phyloP scores from a whole-genome alignment of 2,888 invertebrate genomes.

The Temnothorax ravouxi region DNA sequence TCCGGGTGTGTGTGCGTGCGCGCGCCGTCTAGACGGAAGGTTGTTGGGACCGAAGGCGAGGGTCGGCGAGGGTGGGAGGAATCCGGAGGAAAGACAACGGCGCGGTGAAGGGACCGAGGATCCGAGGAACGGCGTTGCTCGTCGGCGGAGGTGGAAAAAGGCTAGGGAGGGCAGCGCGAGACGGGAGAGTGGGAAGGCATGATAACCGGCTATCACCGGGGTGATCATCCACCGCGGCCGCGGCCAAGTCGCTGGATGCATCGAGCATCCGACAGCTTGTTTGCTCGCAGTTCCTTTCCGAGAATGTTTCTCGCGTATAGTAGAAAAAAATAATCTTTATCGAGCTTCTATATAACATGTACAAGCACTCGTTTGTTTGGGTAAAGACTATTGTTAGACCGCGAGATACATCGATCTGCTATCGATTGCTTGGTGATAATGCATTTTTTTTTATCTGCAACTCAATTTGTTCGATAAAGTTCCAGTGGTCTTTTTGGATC shows the following conservation, averaged over 20 bases:
- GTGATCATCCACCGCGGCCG: conserved; percentile 39
- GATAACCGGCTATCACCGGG: conserved; percentile 82
- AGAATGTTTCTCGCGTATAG: background rate
- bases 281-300: background rate
- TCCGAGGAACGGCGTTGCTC: conserved; percentile 42
- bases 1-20: conserved; percentile 69
- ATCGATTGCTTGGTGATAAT: background rate
- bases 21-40: conserved; percentile 84
- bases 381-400: background rate
- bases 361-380: no score
- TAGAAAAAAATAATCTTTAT: no score
- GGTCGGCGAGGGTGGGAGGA: conserved; percentile 67
- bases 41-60: conserved; percentile 79
- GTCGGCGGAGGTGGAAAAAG: conserved; percentile 56
- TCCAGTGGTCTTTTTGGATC: background rate
- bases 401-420: background rate
- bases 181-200: conserved; percentile 75
- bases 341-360: background rate
- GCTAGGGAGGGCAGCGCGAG: conserved; percentile 68
- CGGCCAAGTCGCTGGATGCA: background rate
- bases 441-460: background rate
- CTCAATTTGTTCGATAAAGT: background rate
- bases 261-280: background rate
- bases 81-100: conserved; percentile 50
- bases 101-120: conserved; percentile 54